A percentile compares a stretch with the other conserved stretches of the same genome.
Conservation (phyloP, 2,113 vertebrate species). For the Odontophorus gujanensis region DNA sequence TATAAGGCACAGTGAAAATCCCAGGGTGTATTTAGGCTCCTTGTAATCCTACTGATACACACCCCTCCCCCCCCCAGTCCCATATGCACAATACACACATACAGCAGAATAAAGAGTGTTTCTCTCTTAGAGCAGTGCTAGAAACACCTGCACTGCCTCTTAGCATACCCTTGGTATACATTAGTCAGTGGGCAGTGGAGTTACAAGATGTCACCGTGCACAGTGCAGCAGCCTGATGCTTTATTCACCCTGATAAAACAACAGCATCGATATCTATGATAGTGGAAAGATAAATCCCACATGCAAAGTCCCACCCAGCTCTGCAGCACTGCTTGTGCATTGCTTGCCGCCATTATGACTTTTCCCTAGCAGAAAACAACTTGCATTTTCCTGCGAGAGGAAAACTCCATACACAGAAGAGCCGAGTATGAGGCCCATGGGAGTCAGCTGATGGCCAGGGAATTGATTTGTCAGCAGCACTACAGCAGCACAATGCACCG, state of each 20-base stretch:
- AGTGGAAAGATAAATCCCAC: not conserved
- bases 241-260: not conserved
- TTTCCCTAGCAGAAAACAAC: not conserved
- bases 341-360: accelerated
- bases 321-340: not conserved
- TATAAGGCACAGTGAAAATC: not conserved
- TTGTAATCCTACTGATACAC: not conserved
- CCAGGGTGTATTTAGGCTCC: not conserved
- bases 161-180: not conserved
- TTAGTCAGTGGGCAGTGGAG: not conserved
- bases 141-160: not conserved
- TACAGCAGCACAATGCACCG: not conserved
- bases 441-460: not conserved
- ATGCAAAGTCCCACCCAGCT: not conserved
- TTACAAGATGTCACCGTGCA: accelerated
- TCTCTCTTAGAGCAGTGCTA: not conserved
- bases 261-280: not conserved
- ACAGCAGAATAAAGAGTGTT: not conserved
- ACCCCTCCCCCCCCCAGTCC: not conserved
- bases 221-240: not conserved
- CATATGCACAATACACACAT: not conserved
- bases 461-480: not conserved
- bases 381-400: not conserved
- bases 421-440: accelerated
- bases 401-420: not conserved